A percentile compares a stretch with the other conserved stretches of the same genome.
These are phyloP conservation scores for Pandemis cinnamomeana DNA, from an alignment of 2,888 invertebrate genomes.

Conservation along the genomic window DNA sequence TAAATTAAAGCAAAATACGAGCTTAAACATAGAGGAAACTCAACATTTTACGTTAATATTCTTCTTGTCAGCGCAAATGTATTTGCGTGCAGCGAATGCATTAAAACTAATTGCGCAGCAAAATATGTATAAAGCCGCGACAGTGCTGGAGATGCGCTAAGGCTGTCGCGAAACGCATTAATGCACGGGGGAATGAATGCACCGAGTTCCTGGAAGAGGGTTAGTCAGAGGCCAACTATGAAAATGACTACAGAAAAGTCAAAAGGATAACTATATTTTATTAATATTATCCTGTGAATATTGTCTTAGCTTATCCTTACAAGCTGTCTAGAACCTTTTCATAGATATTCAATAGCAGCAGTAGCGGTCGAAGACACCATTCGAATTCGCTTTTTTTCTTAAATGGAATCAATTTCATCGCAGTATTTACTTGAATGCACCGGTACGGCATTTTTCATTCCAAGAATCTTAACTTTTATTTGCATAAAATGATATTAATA, in stretches of 20 bases:
- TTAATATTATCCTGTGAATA: neutral
- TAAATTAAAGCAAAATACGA: constrained; percentile 1
- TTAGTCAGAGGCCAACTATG: constrained; percentile 36
- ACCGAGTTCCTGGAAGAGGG: constrained; percentile 18
- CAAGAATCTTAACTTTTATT: too few relatives aligned
- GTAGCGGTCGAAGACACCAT: too few relatives aligned
- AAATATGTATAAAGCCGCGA: constrained; percentile 22
- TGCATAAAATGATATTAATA: too few relatives aligned
- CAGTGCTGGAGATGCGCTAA: constrained; percentile 20
- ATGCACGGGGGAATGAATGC: constrained; percentile 24
- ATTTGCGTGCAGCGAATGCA: constrained; percentile 18
- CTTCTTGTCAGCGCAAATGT: neutral
- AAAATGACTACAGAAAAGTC: constrained; percentile 13
- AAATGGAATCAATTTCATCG: too few relatives aligned
- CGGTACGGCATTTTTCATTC: too few relatives aligned
- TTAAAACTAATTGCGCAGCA: constrained; percentile 27
- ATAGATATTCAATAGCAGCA: too few relatives aligned
- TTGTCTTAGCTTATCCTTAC: too few relatives aligned
- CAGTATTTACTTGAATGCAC: too few relatives aligned
- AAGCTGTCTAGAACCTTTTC: too few relatives aligned
- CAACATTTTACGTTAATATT: neutral
- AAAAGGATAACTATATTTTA: constrained; percentile 10
- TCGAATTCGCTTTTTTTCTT: too few relatives aligned
- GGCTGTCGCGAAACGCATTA: constrained; percentile 12
- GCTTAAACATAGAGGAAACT: neutral